A percentile compares a stretch with the other conserved stretches of the same genome.
These are phyloP conservation scores for Dioctria rufipes DNA, from an alignment of 2,888 invertebrate genomes.

Conservation along the genomic window DNA sequence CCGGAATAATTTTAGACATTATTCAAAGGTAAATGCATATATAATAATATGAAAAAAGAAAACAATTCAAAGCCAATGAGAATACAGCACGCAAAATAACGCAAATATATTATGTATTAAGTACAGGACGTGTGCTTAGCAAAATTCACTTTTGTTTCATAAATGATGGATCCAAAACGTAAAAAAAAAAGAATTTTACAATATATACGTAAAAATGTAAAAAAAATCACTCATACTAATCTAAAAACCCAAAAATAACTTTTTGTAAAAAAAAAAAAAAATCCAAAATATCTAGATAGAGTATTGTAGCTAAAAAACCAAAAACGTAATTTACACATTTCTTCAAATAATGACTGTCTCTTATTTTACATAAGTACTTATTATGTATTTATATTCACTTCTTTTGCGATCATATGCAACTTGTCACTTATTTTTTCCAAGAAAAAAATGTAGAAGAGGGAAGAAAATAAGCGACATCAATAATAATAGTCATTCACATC, in stretches of 20 bases:
- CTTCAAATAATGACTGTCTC: not conserved
- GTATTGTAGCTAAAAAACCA: not conserved
- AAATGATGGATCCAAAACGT: slow-evolving; percentile 11
- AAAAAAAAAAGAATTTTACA: slow-evolving; percentile 14
- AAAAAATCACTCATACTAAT: slow-evolving; percentile 35
- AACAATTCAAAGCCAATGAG: not conserved
- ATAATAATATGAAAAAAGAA: slow-evolving; percentile 27
- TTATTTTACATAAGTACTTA: slow-evolving; percentile 12
- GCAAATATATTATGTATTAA: slow-evolving; percentile 30
- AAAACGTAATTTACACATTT: slow-evolving; percentile 9
- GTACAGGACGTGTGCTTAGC: slow-evolving; percentile 3
- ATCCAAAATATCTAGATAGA: not conserved
- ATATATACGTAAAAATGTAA: slow-evolving; percentile 18
- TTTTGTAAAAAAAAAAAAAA: not conserved
- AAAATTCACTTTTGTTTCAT: slow-evolving; percentile 21
- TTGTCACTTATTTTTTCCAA: slow-evolving; percentile 53
- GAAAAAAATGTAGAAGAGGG: slow-evolving; percentile 36
- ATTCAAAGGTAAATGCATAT: slow-evolving; percentile 31
- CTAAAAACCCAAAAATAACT: not conserved
- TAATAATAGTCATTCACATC: slow-evolving; percentile 46
- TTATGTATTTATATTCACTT: slow-evolving; percentile 26
- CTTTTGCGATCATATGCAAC: slow-evolving; percentile 31
- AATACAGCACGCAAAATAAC: slow-evolving; percentile 13
- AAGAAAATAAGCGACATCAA: slow-evolving; percentile 52
- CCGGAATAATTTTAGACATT: too few species aligned